Conservation (phyloP, 2,797 vertebrate species). For the Hippoglossus hippoglossus region DNA sequence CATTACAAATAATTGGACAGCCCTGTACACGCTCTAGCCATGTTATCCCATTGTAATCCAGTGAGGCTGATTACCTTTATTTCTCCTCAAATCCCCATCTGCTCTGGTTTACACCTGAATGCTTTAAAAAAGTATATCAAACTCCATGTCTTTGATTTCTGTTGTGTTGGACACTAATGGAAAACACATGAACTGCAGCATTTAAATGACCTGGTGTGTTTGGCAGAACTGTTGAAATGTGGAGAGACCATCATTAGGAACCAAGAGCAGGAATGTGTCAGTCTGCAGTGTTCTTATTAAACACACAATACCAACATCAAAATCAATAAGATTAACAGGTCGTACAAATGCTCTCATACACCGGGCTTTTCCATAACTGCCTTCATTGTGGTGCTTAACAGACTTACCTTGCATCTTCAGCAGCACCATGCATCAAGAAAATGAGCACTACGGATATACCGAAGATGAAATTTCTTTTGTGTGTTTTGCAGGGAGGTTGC, state of each 20-base stretch:
- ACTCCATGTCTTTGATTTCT: slow-evolving; percentile 2
- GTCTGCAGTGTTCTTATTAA: not conserved
- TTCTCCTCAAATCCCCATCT: not conserved
- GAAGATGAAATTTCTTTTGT: too few relatives aligned
- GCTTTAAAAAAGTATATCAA: not conserved
- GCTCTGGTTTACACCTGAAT: not conserved
- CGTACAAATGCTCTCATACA: not conserved
- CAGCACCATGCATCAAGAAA: too few relatives aligned
- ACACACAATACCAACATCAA: not conserved
- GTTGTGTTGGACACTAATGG: slow-evolving; percentile 3
- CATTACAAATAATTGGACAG: too few relatives aligned
- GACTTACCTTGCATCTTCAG: too few relatives aligned
- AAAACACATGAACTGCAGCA: not conserved
- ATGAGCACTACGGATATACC: too few relatives aligned
- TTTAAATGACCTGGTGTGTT: slow-evolving; percentile 7
- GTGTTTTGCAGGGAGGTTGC: too few relatives aligned
- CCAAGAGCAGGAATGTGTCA: not conserved
- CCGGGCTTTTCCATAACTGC: not conserved
- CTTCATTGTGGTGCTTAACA: not conserved
- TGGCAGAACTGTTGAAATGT: not conserved
- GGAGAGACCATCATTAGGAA: not conserved
- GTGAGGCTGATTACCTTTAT: not conserved
- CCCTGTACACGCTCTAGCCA: too few relatives aligned
- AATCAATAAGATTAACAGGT: not conserved
- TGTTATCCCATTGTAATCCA: not conserved